A percentile compares a stretch with the other conserved stretches of the same genome.
These are phyloP conservation scores for Phasianus colchicus DNA, from an alignment of 2,113 vertebrate species.

Conservation along the genomic window DNA sequence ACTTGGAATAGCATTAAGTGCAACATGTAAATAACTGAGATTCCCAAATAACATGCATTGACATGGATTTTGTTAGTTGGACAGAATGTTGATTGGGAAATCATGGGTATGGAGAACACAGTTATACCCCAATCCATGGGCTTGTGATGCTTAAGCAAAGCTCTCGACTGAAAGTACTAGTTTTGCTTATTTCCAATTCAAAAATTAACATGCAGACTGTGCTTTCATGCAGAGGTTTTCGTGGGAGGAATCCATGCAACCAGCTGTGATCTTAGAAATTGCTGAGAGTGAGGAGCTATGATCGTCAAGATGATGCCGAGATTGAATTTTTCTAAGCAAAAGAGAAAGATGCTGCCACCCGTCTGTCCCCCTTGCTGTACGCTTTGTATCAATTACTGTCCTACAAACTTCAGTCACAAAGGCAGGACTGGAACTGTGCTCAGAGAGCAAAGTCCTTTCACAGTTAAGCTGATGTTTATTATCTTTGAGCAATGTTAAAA, in stretches of 20 bases:
- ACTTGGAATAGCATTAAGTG: background rate
- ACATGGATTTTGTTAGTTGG: background rate
- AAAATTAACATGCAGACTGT: background rate
- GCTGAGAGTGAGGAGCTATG: background rate
- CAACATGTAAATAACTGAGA: background rate
- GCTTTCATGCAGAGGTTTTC: background rate
- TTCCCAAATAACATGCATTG: background rate
- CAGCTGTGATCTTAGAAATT: background rate
- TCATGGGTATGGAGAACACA: background rate
- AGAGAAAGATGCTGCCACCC: background rate
- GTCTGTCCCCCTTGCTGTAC: background rate
- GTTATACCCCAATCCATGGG: background rate
- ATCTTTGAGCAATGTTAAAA: conserved; percentile 23
- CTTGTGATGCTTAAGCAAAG: background rate
- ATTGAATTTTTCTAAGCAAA: background rate
- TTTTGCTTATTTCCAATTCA: background rate
- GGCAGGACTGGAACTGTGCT: background rate
- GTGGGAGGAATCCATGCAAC: background rate
- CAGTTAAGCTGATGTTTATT: conserved; percentile 47
- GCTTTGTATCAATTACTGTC: background rate
- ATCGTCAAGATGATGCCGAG: background rate
- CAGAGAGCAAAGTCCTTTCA: background rate
- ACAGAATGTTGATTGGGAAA: background rate
- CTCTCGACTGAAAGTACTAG: background rate
- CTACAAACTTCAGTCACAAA: background rate